A percentile compares a stretch with the other conserved stretches of the same genome.
These are phyloP conservation scores for Crossocerus cetratus DNA, from an alignment of 2,888 invertebrate species.

Conservation along the genomic window DNA sequence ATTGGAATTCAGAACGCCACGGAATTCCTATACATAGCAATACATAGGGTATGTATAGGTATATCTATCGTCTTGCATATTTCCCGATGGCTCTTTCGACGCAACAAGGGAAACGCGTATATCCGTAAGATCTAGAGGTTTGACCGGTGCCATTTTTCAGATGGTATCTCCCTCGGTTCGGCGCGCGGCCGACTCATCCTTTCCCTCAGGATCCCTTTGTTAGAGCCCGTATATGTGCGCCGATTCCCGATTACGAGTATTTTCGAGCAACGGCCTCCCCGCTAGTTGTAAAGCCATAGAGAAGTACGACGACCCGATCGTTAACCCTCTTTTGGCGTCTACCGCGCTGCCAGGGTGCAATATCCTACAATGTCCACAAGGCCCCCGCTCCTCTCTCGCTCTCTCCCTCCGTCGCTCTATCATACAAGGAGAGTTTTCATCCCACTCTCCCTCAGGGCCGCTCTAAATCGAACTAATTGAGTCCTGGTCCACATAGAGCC, in stretches of 20 bases:
- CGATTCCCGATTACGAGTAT: conserved; percentile 35
- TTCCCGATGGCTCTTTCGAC: neutral
- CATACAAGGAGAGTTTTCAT: too few species aligned
- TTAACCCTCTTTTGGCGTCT: conserved; percentile 51
- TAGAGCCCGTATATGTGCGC: conserved; percentile 20
- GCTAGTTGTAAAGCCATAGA: conserved; percentile 21
- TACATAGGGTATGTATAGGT: too few species aligned
- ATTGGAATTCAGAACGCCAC: neutral
- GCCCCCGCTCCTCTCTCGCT: neutral
- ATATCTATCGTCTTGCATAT: too few species aligned
- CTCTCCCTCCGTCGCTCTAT: too few species aligned
- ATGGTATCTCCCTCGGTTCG: conserved; percentile 30
- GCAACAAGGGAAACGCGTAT: neutral
- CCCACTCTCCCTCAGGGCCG: too few species aligned
- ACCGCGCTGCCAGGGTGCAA: conserved; percentile 43
- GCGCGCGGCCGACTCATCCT: conserved; percentile 25
- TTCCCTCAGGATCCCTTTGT: conserved; percentile 34
- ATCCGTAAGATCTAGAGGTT: neutral
- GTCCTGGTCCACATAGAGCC: too few species aligned
- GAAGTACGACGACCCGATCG: conserved; percentile 50
- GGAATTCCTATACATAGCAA: too few species aligned
- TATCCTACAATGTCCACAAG: conserved; percentile 22
- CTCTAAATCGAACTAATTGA: too few species aligned
- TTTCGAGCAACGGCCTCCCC: conserved; percentile 44
- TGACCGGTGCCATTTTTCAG: conserved; percentile 15